Base-by-base conservation (phyloP, 2,113 vertebrate genomes). In the Cricetomys ansorgei region DNA sequence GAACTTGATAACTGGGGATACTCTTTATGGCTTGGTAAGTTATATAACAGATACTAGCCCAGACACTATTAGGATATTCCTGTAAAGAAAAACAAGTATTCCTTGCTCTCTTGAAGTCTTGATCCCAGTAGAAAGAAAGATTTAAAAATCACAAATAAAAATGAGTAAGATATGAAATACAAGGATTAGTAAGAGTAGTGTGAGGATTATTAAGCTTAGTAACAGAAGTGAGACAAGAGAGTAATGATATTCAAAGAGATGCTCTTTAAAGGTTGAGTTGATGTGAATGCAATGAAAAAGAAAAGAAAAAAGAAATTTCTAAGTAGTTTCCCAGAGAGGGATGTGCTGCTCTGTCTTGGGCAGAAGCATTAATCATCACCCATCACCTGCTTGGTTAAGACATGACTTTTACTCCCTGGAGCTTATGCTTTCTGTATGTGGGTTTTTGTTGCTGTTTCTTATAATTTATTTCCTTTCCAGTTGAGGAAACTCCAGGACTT, bases 391-490 rank as follows among this genome's bases (percentile, higher is more conserved):
- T 95, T 94, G 84, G 92, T 90, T 93, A 94, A 95, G 93, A 94
- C 45, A 59, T 73, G 90, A 79, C 72, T 96, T 98, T 83, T 90
- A 88, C 45, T 95, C 84, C 92, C 88, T 37, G n/a, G 80, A 96
- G 91, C 89, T 97, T 98, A 96, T 95, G 95, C 88, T 96, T 95
- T 76, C 89, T 95, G 65, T 75, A 91, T 85, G n/a, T 94, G 80
- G 25, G 55, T 6, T 92, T 95, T 95, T 96, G 75, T 94, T 95
- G 85, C 48, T 97, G 90, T 93, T 97, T 88, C 89, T 81, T 92
- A 57, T 93, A 27, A 95, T 97, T 95, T 98, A 96, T 96, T 96
- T 97, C 91, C 84, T 97, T 97, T 97, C 80, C 92, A 95, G 72
- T 11, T 97, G 92, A 97, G 89, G 84, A 91, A 94, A 93, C 50